phyloP scores from a whole-genome alignment of 1,140 invertebrate species.

The Mycetomoellerius zeteki region DNA sequence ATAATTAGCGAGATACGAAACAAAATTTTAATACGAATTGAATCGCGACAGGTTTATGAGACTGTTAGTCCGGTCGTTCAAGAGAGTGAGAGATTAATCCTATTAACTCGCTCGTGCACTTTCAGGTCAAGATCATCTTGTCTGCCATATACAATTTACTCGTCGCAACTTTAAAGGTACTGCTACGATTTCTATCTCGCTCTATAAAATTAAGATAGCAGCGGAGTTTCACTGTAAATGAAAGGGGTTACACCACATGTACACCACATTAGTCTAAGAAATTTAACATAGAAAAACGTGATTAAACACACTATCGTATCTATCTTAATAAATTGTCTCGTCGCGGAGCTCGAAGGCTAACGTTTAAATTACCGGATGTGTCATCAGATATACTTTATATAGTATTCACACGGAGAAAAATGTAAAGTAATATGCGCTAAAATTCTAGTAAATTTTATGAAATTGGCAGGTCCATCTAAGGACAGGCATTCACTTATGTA shows the following conservation, averaged over 20 bases:
- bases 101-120: constrained; percentile 33
- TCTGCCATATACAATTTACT: constrained; percentile 23
- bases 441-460: no score
- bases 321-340: background rate
- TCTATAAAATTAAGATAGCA: constrained; percentile 8
- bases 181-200: constrained; percentile 26
- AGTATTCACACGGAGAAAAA: background rate
- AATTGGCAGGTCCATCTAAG: no score
- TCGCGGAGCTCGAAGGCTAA: background rate
- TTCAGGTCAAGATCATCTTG: constrained; percentile 33
- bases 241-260: background rate
- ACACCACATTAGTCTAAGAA: background rate
- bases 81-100: constrained; percentile 24
- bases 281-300: background rate
- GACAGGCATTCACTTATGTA: no score
- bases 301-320: background rate
- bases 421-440: no score
- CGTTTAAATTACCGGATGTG: background rate
- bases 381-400: background rate
- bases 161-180: constrained; percentile 16
- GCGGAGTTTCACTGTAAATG: background rate
- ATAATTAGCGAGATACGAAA: background rate
- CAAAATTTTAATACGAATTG: background rate
- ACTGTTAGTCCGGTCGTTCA: background rate
- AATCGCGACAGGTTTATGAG: constrained; percentile 1